These are phyloP conservation scores for Probosciger aterrimus DNA, from an alignment of 2,113 vertebrate species.

Conservation along the genomic window DNA sequence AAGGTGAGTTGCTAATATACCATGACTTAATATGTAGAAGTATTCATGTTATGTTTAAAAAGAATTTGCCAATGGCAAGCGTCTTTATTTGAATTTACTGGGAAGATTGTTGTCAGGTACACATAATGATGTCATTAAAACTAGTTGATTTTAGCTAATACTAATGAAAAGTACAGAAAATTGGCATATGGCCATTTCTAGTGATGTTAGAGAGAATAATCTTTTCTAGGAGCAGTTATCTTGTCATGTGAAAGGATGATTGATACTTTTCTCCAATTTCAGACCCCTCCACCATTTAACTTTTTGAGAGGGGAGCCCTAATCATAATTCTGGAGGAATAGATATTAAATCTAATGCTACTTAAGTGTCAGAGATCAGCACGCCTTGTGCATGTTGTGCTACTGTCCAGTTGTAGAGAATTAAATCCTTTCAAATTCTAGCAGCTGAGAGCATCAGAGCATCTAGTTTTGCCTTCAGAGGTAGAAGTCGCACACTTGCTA, in stretches of 20 bases:
- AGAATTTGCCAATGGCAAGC: neutral
- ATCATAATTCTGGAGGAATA: neutral
- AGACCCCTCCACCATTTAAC: neutral
- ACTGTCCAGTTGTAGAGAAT: neutral
- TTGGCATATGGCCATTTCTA: neutral
- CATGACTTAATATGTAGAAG: neutral
- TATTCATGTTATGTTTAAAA: neutral
- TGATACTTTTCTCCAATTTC: neutral
- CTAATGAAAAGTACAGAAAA: neutral
- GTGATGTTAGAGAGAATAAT: neutral
- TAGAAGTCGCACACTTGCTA: neutral
- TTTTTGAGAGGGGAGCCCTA: neutral
- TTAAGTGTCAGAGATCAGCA: neutral
- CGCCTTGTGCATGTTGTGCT: neutral
- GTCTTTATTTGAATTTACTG: neutral
- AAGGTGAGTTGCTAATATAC: conserved; percentile 76
- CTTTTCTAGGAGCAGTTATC: neutral
- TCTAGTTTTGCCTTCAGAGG: neutral
- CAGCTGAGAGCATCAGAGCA: neutral
- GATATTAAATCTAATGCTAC: neutral
- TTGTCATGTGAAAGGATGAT: neutral
- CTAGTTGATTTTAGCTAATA: neutral
- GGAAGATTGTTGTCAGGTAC: neutral
- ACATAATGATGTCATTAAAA: neutral
- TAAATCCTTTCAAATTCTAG: neutral